A percentile compares a stretch with the other conserved stretches of the same genome.
Conservation (phyloP, 2,113 vertebrate species). For the Trochalopteron elliotii region DNA sequence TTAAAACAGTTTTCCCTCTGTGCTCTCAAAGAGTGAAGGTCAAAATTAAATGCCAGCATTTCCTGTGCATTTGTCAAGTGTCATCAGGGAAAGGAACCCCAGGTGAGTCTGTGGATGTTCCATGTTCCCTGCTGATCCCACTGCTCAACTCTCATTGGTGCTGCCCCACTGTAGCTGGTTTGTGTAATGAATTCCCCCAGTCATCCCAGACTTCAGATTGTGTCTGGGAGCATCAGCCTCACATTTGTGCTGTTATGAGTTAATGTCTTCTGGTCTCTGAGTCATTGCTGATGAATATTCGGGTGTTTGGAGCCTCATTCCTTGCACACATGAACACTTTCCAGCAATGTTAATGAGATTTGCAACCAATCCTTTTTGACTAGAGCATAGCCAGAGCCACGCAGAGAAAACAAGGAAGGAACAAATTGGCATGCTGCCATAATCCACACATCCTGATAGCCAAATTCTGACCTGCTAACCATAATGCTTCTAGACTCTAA, state of each 20-base stretch:
- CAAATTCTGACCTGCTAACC: neutral
- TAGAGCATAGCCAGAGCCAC: neutral
- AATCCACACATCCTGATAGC: neutral
- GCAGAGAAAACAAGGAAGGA: neutral
- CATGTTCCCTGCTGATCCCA: neutral
- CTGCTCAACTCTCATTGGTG: accelerated
- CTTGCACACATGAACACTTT: neutral
- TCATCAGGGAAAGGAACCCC: neutral
- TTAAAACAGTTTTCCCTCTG: neutral
- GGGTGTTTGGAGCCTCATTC: neutral
- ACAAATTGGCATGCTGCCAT: accelerated
- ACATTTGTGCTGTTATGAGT: neutral
- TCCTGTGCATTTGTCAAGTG: neutral
- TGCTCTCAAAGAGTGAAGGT: neutral
- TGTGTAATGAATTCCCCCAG: neutral
- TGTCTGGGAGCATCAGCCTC: neutral
- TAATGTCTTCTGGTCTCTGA: conserved; percentile 9
- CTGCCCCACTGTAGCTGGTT: accelerated
- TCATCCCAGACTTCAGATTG: neutral
- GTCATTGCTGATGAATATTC: neutral
- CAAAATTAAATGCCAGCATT: neutral
- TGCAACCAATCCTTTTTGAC: neutral
- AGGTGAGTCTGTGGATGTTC: neutral
- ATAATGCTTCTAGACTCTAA: neutral
- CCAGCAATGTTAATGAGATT: neutral